Evolutionary conservation across 2,797 vertebrate genomes (phyloP), one percentile per base, ranked within the genome.

Genomic region (Sternotherus odoratus): DNA sequence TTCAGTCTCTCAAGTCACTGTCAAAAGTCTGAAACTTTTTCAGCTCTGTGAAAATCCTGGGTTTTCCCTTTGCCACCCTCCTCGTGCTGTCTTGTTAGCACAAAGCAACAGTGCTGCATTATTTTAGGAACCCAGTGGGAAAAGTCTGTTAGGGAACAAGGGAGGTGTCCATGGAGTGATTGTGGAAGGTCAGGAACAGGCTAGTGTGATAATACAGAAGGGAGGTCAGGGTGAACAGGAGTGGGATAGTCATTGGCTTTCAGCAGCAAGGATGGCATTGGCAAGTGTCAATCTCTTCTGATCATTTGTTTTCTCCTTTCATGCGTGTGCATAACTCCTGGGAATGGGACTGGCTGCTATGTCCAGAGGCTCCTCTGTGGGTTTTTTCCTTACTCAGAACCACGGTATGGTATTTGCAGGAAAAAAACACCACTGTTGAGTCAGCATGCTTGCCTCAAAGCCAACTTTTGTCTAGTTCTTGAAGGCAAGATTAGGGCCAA

Each of bases 11-110:
- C 26, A 75, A 48, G 43, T 63, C 88, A 33, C 53, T 16, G 21
- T 51, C 50, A 83, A 57, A 82, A 78, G 17, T 48, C 77, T 89
- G 79, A 89, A 91, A 74, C 23, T 77, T 93, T 19, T 72, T 3
- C 15, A 36, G 17, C 24, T 50, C 50, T 74, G 21, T 72, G 85
- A 79, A 86, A 90, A 66, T 39, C 36, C 5, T 6, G 50, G 12
- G 57, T 46, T n/a, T 90, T 92, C 11, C n/a, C 12, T 84, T 79
- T 24, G 81, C 60, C 85, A 12, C 19, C 56, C 5, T 83, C 39
- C 12, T 12, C 12, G 4, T 0, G 7, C 2, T 69, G 66, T 69
- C 8, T 78, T 94, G 87, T 49, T 96, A 24, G 79, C 85, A 43
- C 19, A 72, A 83, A 10, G 5, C 8, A 5, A 39, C 15, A 13